phyloP scores from a whole-genome alignment of 2,888 invertebrate genomes.

The Diachrysia chrysitis region DNA sequence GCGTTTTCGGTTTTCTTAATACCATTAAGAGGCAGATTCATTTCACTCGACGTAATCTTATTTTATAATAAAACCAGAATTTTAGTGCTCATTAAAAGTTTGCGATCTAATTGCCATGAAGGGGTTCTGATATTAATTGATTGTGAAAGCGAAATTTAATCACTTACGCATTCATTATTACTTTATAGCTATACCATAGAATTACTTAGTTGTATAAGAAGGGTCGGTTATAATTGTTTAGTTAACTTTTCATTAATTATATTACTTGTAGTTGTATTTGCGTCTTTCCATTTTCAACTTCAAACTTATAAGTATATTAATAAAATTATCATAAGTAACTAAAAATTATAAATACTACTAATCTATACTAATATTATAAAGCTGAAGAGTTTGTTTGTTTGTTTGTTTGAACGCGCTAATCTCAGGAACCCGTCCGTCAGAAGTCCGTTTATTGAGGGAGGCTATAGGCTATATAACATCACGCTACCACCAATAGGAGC shows the following conservation, averaged over 20 bases:
- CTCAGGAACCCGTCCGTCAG: too few relatives aligned
- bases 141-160: conserved; percentile 45
- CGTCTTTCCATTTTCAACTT: too few relatives aligned
- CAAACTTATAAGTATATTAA: too few relatives aligned
- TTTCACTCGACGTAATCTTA: conserved; percentile 36
- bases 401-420: too few relatives aligned
- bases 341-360: too few relatives aligned
- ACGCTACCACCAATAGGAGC: too few relatives aligned
- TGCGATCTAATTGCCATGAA: conserved; percentile 43
- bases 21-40: conserved; percentile 28
- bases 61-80: conserved; percentile 35
- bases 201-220: conserved; percentile 16
- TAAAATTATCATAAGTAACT: too few relatives aligned
- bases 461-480: too few relatives aligned
- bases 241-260: not conserved
- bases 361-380: too few relatives aligned
- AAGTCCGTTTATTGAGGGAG: too few relatives aligned
- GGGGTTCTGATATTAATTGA: conserved; percentile 51
- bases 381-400: too few relatives aligned
- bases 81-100: conserved; percentile 55
- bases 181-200: conserved; percentile 22
- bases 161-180: conserved; percentile 24
- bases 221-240: conserved; percentile 2
- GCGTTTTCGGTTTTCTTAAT: conserved; percentile 8
- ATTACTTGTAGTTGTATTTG: too few relatives aligned